These are phyloP conservation scores for Ctenoplectra terminalis DNA, from an alignment of 1,140 invertebrate genomes.

Conservation along the genomic window DNA sequence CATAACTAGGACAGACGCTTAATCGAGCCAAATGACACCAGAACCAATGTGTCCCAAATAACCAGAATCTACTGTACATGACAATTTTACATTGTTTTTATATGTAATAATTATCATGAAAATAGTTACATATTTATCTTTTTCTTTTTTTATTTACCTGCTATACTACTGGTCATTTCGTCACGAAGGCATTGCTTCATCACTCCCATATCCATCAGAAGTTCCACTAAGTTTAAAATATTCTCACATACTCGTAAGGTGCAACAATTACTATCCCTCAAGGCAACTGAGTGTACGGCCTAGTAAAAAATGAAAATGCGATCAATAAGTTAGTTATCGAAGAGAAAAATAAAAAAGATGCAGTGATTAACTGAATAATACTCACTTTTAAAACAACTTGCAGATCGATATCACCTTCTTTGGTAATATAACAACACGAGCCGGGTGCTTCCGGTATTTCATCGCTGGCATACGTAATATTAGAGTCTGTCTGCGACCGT, in stretches of 20 bases:
- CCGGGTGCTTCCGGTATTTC: slow-evolving; percentile 94
- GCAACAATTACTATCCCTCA: slow-evolving; percentile 89
- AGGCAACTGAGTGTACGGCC: slow-evolving; percentile 93
- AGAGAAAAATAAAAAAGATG: neutral
- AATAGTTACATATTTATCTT: no score
- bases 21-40: no score
- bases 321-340: neutral
- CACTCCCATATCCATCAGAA: slow-evolving; percentile 94
- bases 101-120: no score
- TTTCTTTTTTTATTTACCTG: slow-evolving; percentile 38
- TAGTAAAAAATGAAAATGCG: slow-evolving; percentile 73
- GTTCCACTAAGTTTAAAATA: slow-evolving; percentile 94
- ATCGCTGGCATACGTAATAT: slow-evolving; percentile 93
- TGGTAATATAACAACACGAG: slow-evolving; percentile 95
- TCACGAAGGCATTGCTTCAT: slow-evolving; percentile 85
- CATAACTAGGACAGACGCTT: no score
- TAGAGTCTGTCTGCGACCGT: slow-evolving; percentile 96
- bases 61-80: no score
- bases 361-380: no score
- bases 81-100: no score
- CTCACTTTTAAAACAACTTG: slow-evolving; percentile 93
- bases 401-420: slow-evolving; percentile 96
- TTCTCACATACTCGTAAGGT: slow-evolving; percentile 94
- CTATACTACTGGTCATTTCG: slow-evolving; percentile 74
- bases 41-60: no score